Percentiles rank a stretch among this genome's conserved stretches.
Conservation (phyloP, 2,113 vertebrate genomes). For the Lepus americanus region DNA sequence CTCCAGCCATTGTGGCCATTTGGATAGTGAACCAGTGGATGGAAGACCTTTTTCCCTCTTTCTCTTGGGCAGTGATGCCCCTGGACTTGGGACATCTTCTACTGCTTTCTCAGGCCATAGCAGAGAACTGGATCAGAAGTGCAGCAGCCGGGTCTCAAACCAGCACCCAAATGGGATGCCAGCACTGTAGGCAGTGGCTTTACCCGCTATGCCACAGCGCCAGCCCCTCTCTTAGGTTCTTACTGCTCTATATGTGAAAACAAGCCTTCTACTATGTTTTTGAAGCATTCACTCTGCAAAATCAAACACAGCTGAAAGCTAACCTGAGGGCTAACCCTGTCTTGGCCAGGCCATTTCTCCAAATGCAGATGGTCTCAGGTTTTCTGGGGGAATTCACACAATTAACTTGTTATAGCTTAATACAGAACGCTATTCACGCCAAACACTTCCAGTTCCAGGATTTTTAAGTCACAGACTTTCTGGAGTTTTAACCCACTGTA, state of each 20-base stretch:
- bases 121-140: too few relatives aligned
- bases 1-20: too few relatives aligned
- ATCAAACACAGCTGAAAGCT: background rate
- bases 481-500: background rate
- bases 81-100: too few relatives aligned
- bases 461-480: background rate
- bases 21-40: too few relatives aligned
- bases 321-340: background rate
- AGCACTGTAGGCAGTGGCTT: too few relatives aligned
- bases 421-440: conserved; percentile 25
- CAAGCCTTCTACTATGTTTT: background rate
- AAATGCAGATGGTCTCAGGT: background rate
- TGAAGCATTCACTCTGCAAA: conserved; percentile 16
- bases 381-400: conserved; percentile 13
- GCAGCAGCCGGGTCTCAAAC: too few relatives aligned
- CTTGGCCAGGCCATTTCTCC: background rate
- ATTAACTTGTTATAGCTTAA: conserved; percentile 15
- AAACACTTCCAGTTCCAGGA: background rate
- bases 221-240: background rate
- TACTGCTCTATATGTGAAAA: background rate
- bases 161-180: too few relatives aligned
- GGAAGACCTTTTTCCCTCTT: too few relatives aligned
- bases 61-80: too few relatives aligned
- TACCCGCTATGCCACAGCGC: too few relatives aligned
- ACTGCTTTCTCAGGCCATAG: too few relatives aligned